Evolutionary conservation across 2,888 invertebrate genomes (phyloP), one percentile per base, ranked within the genome.

Genomic region (Meloe dianella): DNA sequence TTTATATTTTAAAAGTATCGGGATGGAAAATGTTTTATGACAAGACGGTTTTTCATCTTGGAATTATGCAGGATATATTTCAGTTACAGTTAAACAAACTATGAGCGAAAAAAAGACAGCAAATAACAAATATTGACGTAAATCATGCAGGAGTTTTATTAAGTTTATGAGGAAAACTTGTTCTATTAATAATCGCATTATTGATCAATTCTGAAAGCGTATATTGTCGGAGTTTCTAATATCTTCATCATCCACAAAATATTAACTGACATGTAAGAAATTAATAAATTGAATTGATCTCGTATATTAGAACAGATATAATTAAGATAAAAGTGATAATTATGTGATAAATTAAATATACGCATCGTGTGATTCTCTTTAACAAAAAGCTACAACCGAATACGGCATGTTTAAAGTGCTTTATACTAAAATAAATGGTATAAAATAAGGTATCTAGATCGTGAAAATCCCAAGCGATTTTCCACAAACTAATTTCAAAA

Each of bases 401-500:
- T 35, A 35, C 35, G 14, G 35, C 1, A 47, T 20, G 20, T 47
- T 47, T 9, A 17, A 41, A 41, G 1, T 7, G 38, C n/a, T 17
- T 41, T 5, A 41, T 41, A 47, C 6, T 20, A 10, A 20, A 22
- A 47, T 47, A 22, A 20, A 47, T 22, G 10, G 20, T 9, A 47
- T 17, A 47, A 47, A 47, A 47, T 20, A 20, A 47, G 30, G 14
- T 58, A 57, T n/a, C 20, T 30, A 30, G 14, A n/a, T 27, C 17
- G n/a, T n/a, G 32, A 35, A 10, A 47, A 20, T 56, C 62, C 32
- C 30, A 9, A 14, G 17, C 10, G 58, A 57, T 63, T 63, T 63
- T 58, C 58, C 38, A 38, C n/a, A 60, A 58, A 62, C 68, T 68
- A 68, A 68, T 68, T 68, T 60, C 27, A 61, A 62, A 68, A 65